A percentile compares a stretch with the other conserved stretches of the same genome.
These are phyloP conservation scores for Ips typographus DNA, from an alignment of 1,140 invertebrate species.

Conservation along the genomic window DNA sequence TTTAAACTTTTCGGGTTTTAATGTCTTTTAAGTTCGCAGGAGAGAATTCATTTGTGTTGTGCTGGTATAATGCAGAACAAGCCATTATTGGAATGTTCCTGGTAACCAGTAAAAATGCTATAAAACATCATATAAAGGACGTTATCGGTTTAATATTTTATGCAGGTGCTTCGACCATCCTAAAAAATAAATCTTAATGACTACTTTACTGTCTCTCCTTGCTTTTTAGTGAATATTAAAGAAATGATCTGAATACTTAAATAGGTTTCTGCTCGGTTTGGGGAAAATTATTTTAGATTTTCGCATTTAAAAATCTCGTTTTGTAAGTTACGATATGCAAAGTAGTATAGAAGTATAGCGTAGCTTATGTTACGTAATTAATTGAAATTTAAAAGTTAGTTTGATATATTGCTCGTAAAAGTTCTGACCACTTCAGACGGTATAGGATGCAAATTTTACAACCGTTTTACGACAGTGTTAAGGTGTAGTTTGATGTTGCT, in stretches of 20 bases:
- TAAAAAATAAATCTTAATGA: slow-evolving; percentile 30
- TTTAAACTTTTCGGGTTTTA: no score
- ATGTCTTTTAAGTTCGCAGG: no score
- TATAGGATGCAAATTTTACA: slow-evolving; percentile 13
- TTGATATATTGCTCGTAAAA: not conserved
- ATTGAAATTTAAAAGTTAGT: not conserved
- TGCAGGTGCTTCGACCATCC: slow-evolving; percentile 15
- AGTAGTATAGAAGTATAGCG: not conserved
- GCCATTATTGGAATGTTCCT: no score
- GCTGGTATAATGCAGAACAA: no score
- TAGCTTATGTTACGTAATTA: not conserved
- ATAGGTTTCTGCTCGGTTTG: slow-evolving; percentile 2
- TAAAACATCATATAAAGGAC: slow-evolving; percentile 24
- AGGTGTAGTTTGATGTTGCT: not conserved
- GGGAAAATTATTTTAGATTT: slow-evolving; percentile 9
- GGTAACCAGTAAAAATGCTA: slow-evolving; percentile 7
- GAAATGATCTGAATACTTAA: slow-evolving; percentile 17
- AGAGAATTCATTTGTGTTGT: no score
- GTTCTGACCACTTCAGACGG: not conserved
- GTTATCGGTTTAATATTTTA: slow-evolving; percentile 20
- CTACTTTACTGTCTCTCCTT: slow-evolving; percentile 14
- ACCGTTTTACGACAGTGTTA: slow-evolving; percentile 2
- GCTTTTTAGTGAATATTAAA: slow-evolving; percentile 25
- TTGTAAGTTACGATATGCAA: no score
- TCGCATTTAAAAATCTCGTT: slow-evolving; percentile 1